Evolutionary conservation across 2,113 vertebrate genomes (phyloP), one percentile per base, ranked within the genome.

Genomic region (Trematocara stigmaticum): DNA sequence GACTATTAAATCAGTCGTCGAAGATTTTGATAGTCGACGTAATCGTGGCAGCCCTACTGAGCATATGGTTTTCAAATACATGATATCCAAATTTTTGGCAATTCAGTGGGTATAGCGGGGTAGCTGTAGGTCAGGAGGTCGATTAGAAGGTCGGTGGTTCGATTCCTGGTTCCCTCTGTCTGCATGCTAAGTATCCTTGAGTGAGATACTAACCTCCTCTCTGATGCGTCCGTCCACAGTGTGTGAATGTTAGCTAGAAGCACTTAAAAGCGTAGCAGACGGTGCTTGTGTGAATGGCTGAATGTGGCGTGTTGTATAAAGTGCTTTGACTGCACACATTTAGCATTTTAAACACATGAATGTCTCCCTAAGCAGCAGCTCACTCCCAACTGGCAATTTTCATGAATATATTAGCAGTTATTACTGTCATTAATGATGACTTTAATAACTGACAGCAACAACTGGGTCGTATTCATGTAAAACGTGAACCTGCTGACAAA

Each of bases 381-480:
- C 31, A 38, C 59, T 35, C 59, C 35, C 59, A 6, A 59, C 56
- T 59, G 13, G 8, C 56, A 5, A 1, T n/a, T 66, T 3, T 23
- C 35, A 66, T 0, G 3, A 66, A 40, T 40, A 38, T 15, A 26
- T 45, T 10, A 45, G 64, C 38, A 45, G 12, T 6, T 71, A 10
- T 26, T 10, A 16, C 0, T 71, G 38, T 42, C 16, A 2, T 26
- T 71, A 26, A 71, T 26, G 20, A 26, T 6, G 66, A 26, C 40
- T 71, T 45, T 45, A 71, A 15, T 23, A 13, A 45, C 66, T 45
- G 66, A 71, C 40, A 45, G 40, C 64, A 26, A 45, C 38, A 71
- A 26, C 38, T 15, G 11, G 61, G 35, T 13, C 3, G 7, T 0
- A 0, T 42, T 42, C 64, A 45, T 0, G 35, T 66, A 2, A 66